Evolutionary conservation across 2,888 invertebrate species (phyloP), one percentile per base, ranked within the genome.

Genomic region (Physocephala rufipes): DNA sequence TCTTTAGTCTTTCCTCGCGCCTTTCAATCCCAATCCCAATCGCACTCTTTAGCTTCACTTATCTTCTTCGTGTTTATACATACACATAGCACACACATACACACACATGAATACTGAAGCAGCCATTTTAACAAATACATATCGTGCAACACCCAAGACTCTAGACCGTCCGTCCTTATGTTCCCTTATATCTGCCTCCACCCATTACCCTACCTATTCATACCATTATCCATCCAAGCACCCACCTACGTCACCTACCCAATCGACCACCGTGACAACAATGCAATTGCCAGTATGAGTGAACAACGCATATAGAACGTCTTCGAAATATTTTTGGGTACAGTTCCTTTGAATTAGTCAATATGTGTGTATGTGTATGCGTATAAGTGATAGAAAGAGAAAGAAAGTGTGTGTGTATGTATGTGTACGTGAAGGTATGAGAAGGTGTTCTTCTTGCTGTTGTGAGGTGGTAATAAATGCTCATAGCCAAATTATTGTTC

Each of bases 1-100:
- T n/a, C n/a, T 36, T 36, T 36, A 9, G 36, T 36, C 65, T 71
- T 73, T 72, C 58, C 51, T 62, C 71, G 71, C 74, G 61, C 77
- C 77, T 58, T 61, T 53, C n/a, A 7, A 64, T 24, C 19, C 65
- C 43, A 43, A 43, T n/a, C 43, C 15, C 5, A n/a, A n/a, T 13
- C 55, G 4, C 55, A 55, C 26, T 21, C 53, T 53, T 24, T 2
- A 13, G 19, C 49, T 19, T 12, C 15, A 19, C 16, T 49, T 49
- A 49, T 15, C 49, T 19, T 49, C 26, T 26, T 2, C 26, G 12
- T 58, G 26, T 28, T 13, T 16, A 45, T 24, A 49, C 65, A 19
- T 30, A 21, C 24, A 15, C 12, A 12, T 45, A 28, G 36, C 61
- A 36, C 26, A 19, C n/a, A 16, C 15, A 62, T n/a, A 36, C 63